Evolutionary conservation across 1,140 invertebrate genomes (phyloP).

Genomic region (Calosoma granatense): DNA sequence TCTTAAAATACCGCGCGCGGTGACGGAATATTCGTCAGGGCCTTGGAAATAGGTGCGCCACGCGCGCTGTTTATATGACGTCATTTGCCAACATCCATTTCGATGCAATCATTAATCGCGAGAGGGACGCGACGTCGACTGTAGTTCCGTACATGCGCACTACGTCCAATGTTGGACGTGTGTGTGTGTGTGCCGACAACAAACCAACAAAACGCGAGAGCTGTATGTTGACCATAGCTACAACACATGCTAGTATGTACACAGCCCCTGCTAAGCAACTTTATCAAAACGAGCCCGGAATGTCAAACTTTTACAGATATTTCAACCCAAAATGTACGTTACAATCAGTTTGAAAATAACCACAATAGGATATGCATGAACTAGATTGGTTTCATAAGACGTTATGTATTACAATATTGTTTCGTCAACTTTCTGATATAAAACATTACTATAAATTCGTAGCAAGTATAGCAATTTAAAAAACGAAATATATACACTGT

Average conservation of each 20-base stretch:
- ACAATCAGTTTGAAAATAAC: too few relatives aligned
- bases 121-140: conserved; percentile 9
- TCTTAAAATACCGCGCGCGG: too few relatives aligned
- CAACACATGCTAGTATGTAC: background rate
- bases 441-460: too few relatives aligned
- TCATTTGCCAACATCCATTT: conserved; percentile 16
- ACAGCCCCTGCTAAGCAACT: background rate
- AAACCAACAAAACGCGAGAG: background rate
- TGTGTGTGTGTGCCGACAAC: conserved; percentile 15
- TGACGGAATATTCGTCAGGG: too few relatives aligned
- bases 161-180: conserved; percentile 10
- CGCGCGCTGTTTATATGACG: conserved; percentile 28
- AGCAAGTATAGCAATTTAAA: too few relatives aligned
- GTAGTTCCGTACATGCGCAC: conserved; percentile 17
- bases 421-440: too few relatives aligned
- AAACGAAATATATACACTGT: too few relatives aligned
- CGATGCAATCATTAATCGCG: conserved; percentile 21
- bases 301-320: background rate
- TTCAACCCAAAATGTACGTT: too few relatives aligned
- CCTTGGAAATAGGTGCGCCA: background rate
- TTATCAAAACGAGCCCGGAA: background rate
- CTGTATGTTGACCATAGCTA: background rate
- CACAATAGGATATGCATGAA: too few relatives aligned
- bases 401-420: too few relatives aligned
- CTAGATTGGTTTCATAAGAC: too few relatives aligned